phyloP scores from a whole-genome alignment of 2,888 invertebrate species.

The Hypselothyrea guttata region DNA sequence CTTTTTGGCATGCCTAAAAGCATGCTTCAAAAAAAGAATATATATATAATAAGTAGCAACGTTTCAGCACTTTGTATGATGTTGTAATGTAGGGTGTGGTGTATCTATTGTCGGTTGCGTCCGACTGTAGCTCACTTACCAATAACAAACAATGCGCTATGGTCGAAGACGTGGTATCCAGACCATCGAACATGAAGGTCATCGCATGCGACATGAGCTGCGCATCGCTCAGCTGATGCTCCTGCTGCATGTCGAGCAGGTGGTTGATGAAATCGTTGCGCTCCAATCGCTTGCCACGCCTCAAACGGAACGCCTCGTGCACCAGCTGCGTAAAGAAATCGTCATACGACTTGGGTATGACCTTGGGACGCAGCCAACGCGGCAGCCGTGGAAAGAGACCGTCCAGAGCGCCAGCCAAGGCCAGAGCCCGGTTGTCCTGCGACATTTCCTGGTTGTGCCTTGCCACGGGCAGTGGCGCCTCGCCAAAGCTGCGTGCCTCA shows the following conservation, averaged over 20 bases:
- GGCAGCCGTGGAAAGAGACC: conserved; percentile 75
- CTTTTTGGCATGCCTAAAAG: too few species aligned
- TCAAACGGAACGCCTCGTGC: conserved; percentile 62
- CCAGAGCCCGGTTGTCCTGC: conserved; percentile 67
- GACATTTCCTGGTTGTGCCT: conserved; percentile 78
- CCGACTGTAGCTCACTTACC: too few species aligned
- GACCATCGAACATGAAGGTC: conserved; percentile 81
- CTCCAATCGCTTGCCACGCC: conserved; percentile 52
- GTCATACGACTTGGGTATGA: conserved; percentile 85
- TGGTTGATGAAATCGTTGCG: conserved; percentile 79
- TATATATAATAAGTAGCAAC: too few species aligned
- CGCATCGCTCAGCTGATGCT: conserved; percentile 59
- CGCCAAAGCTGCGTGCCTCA: conserved; percentile 81
- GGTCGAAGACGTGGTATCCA: conserved; percentile 79
- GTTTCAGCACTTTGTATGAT: too few species aligned
- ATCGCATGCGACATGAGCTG: conserved; percentile 79
- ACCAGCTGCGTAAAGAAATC: conserved; percentile 72
- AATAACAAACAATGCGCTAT: conserved; percentile 78
- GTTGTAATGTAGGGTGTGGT: too few species aligned
- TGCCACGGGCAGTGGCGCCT: conserved; percentile 71
- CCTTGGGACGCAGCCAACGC: conserved; percentile 62
- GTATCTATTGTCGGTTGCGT: too few species aligned
- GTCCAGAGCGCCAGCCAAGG: conserved; percentile 65
- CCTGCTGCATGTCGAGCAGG: conserved; percentile 73
- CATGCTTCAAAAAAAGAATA: too few species aligned